Base-by-base conservation (phyloP, 2,797 vertebrate species). In the Enteromius anoplus region DNA sequence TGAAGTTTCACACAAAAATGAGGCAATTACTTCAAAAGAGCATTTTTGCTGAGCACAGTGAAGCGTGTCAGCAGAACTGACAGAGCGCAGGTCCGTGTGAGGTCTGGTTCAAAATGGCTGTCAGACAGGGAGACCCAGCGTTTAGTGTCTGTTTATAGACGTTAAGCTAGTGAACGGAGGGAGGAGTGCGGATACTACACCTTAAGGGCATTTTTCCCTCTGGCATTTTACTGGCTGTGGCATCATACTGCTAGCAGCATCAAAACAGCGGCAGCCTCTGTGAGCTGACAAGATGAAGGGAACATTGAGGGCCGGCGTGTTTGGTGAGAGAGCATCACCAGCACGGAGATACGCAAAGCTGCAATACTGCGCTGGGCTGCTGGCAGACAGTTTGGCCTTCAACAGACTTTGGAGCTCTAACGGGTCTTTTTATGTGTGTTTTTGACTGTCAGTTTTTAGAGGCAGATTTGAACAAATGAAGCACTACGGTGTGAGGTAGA, bases 181-280 rank as follows among this genome's bases (percentile, higher is more conserved):
- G 62, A 84, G 71, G 64, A 83, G 83, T 85, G 66, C 83, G 78
- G 85, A 87, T 87, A 82, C 78, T 82, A 85, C 86, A 88, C 88
- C 88, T 88, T 86, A 81, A 86, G 88, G 88, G 86, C 86, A 88
- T 88, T 88, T 87, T 40, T 87, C 88, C 88, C 88, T 83, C 83
- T 87, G 86, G 88, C 88, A 83, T 75, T 75, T 51, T 80, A 34
- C 85, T 75, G 66, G 53, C 71, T 40, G 80, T 85, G 86, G 80
- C 83, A 80, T 85, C 86, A 82, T 78, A 82, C 86, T 85, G 86
- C 86, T 85, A 62, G 80, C 76, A 84, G 77, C 51, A 71, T 86
- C 85, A 83, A 81, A 88, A 80, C 80, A 29, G 53, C 49, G 45
- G 81, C 80, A 65, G 70, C 37, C 60, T 82, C 55, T 85, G 42